A percentile compares a stretch with the other conserved stretches of the same genome.
phyloP scores from a whole-genome alignment of 2,797 vertebrate species.

The Pteronotus mesoamericanus region DNA sequence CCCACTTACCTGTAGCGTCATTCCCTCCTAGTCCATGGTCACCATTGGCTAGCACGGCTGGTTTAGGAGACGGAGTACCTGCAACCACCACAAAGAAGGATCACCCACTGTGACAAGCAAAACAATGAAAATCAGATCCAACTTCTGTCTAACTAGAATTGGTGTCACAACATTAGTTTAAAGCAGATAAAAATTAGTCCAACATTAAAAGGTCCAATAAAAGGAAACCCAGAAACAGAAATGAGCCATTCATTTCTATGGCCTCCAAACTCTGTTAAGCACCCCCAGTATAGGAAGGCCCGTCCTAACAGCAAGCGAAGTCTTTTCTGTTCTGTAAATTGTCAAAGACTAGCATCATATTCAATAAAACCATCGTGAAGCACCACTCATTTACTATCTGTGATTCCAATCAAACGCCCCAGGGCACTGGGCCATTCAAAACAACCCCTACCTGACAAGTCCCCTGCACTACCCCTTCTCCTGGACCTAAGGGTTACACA shows the following conservation, averaged over 20 bases:
- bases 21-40: constrained; percentile 85
- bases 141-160: not conserved
- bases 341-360: not conserved
- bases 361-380: not conserved
- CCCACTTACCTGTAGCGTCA: constrained; percentile 86
- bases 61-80: constrained; percentile 79
- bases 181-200: not conserved
- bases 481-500: not conserved
- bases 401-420: not conserved
- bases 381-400: not conserved
- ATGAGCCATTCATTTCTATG: not conserved
- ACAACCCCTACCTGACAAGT: not conserved
- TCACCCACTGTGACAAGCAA: not conserved
- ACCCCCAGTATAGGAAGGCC: not conserved
- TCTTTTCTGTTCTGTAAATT: not conserved
- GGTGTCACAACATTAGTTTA: not conserved
- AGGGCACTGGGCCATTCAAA: not conserved
- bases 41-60: constrained; percentile 87
- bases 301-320: not conserved
- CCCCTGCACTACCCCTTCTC: not conserved
- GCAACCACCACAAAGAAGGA: constrained; percentile 54
- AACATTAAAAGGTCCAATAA: constrained; percentile 1
- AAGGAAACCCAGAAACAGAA: not conserved
- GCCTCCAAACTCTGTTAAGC: not conserved
- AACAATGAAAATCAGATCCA: not conserved